phyloP scores from a whole-genome alignment of 2,113 vertebrate species.

The Struthio camelus region DNA sequence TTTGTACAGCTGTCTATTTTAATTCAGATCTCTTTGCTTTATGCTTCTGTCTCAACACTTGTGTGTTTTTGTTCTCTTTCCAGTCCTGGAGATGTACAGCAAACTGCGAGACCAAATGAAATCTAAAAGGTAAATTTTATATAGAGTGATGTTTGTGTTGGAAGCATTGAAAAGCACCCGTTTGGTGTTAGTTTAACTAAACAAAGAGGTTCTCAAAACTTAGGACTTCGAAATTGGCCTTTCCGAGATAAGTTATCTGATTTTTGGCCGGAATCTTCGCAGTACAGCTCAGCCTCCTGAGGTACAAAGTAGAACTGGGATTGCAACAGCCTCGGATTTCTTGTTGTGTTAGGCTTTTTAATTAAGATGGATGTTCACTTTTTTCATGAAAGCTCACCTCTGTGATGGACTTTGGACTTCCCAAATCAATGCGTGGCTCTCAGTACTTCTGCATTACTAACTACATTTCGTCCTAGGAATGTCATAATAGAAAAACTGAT shows the following conservation, averaged over 20 bases:
- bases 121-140: conserved; percentile 85
- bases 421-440: accelerated
- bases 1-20: neutral
- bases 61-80: conserved; percentile 33
- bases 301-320: accelerated
- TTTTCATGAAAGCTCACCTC: neutral
- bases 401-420: accelerated
- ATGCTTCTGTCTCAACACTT: conserved; percentile 8
- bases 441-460: accelerated
- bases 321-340: neutral
- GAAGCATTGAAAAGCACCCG: accelerated
- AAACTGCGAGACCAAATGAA: conserved; percentile 95
- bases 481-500: accelerated
- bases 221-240: neutral
- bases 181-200: neutral
- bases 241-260: neutral
- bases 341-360: neutral
- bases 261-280: neutral
- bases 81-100: conserved; percentile 98
- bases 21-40: neutral
- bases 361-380: neutral
- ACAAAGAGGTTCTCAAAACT: neutral
- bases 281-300: neutral
- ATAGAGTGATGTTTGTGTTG: accelerated
- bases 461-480: accelerated